Base-by-base conservation (phyloP, 2,797 vertebrate genomes). In the Gymnothorax reevesii region DNA sequence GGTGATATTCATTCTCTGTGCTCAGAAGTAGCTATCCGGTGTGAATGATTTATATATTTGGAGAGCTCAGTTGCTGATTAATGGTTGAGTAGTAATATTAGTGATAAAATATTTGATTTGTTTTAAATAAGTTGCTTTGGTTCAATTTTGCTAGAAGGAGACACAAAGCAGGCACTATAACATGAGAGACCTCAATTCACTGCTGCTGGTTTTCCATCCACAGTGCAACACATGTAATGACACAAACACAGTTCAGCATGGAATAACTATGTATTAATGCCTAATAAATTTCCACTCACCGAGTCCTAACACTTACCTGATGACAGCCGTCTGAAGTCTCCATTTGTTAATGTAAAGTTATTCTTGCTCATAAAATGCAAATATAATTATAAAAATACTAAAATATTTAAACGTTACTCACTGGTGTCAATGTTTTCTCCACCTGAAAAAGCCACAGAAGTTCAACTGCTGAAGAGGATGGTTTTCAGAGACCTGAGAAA, bases 1-100 rank as follows among this genome's bases (percentile, higher is more conserved):
- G 89, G 91, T 89, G 88, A 90, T 85, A 89, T 91, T 92, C 91
- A 82, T 85, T 88, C 86, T 88, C 89, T 42, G 33, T 42, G 33
- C 33, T 42, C 33, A 42, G 33, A 42, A 42, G 33, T 42, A 42
- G 33, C 33, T 42, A 42, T 42, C 33, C 33, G 33, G 33, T 87
- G 66, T 87, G 82, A 13, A 91, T 89, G 90, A 89, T 89, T 80
- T 83, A 89, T 88, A 27, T 83, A 88, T 86, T 62, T 73, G 86
- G 85, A 87, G 85, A 75, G 86, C 91, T 90, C 87, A 83, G 77
- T 75, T 69, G 55, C 52, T n/a, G 33, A 10, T 33, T 49, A 27
- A 60, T 80, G 77, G 77, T 0, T 8, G 22, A 27, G 52, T 25
- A 25, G 12, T n/a, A 33, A 20, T 62, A 49, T 77, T 9, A 22